Base-by-base conservation (phyloP, 2,797 vertebrate species). In the Pagetopsis macropterus region DNA sequence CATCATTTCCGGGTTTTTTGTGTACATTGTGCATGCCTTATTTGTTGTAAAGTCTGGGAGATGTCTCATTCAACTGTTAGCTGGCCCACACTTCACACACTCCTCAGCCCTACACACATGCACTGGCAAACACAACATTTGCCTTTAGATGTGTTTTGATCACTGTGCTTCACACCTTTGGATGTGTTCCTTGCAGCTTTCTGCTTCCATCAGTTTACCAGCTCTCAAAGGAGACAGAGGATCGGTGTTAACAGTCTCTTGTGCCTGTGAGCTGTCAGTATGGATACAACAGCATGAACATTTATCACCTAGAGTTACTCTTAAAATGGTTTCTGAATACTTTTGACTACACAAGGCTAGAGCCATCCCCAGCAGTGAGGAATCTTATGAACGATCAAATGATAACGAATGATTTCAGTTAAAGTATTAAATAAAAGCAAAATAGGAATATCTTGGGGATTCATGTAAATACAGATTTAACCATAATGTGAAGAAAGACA, bases 191-290 rank as follows among this genome's bases (percentile, higher is more conserved):
- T 33, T 5, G 1, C 50, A 60, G 73, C 60, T 69, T 65, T 80
- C 81, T 65, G 51, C 59, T 59, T 49, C 17, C 6, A 75, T 83
- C 65, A 55, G 52, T 55, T 44, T 68, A 55, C 66, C 54, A 55
- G 46, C 37, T 59, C 70, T 70, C 48, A 44, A 15, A 16, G 52
- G 66, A 70, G 63, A 71, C 1, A 12, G 3, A 15, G 19, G 65
- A 63, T 54, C 10, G 4, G 21, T 73, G 79, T 68, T 65, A 78
- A 74, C 58, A 78, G 66, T 52, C 16, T 82, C 72, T 69, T 62
- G 65, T 56, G 40, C 27, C 54, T 77, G 70, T 48, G 72, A 84
- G 57, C 52, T 70, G 77, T 69, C 79, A 0, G 1, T n/a, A 17
- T 14, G 41, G 50, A 70, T 70, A 60, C 69, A 9, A 31, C 27